Evolutionary conservation across 1,140 invertebrate species (phyloP).

Genomic region (Zaprionus nigranus): DNA sequence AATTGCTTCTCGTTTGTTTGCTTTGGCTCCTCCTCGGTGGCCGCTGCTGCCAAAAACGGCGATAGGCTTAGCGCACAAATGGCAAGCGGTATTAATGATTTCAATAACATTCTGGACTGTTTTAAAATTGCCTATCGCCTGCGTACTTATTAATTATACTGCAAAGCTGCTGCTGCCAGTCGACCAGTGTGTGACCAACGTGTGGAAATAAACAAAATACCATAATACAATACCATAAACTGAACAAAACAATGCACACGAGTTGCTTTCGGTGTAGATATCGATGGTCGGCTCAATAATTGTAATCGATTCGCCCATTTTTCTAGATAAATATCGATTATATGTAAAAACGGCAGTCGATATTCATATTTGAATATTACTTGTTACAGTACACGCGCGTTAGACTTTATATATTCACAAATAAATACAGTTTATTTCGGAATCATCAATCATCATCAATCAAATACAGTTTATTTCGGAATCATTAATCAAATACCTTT

Average conservation of each 20-base stretch:
- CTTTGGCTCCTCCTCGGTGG: slow-evolving; percentile 29
- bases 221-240: not conserved
- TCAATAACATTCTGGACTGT: slow-evolving; percentile 40
- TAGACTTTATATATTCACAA: not conserved
- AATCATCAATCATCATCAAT: not conserved
- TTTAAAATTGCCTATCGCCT: slow-evolving; percentile 8
- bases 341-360: not conserved
- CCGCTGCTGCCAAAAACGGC: slow-evolving; percentile 7
- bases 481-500: not conserved
- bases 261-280: not conserved
- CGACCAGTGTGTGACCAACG: not conserved
- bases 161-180: not conserved
- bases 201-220: not conserved
- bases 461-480: not conserved
- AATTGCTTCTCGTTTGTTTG: slow-evolving; percentile 60
- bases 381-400: not conserved
- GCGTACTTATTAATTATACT: not conserved
- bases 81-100: slow-evolving; percentile 34
- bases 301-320: not conserved
- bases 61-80: slow-evolving; percentile 33
- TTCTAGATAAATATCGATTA: not conserved
- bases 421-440: not conserved
- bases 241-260: not conserved
- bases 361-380: not conserved
- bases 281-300: not conserved